A percentile compares a stretch with the other conserved stretches of the same genome.
These are phyloP conservation scores for Athripsodes cinereus DNA, from an alignment of 2,888 invertebrate species.

Conservation along the genomic window DNA sequence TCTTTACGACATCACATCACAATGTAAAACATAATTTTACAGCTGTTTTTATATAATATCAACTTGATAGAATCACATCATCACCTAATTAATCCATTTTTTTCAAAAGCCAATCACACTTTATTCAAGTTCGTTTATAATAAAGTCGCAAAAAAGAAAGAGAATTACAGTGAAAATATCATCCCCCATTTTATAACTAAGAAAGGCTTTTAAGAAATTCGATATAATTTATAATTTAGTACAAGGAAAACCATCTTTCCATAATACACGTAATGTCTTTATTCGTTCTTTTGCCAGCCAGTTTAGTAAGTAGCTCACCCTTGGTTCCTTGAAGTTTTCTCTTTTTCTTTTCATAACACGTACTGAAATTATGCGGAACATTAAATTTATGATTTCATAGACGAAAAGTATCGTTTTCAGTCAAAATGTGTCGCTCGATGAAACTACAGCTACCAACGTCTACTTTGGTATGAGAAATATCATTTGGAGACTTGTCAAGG, in stretches of 20 bases:
- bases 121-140: too few species aligned
- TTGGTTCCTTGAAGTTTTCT: not conserved
- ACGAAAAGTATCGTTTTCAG: constrained; percentile 22
- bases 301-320: not conserved
- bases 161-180: too few species aligned
- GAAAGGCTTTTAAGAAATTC: not conserved
- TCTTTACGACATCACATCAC: too few species aligned
- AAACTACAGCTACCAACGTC: not conserved
- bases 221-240: not conserved
- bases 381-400: constrained; percentile 26
- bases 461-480: too few species aligned
- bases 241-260: not conserved
- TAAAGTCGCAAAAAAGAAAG: too few species aligned
- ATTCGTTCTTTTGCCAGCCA: not conserved
- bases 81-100: too few species aligned
- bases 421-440: not conserved
- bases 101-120: too few species aligned
- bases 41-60: too few species aligned
- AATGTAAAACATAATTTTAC: too few species aligned
- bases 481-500: too few species aligned
- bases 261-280: not conserved
- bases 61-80: too few species aligned
- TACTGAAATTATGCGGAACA: constrained; percentile 26
- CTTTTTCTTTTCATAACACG: constrained; percentile 19
- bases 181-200: not conserved